Percentiles rank a stretch among this genome's conserved stretches.
Conservation (phyloP, 2,797 vertebrate species). For the Eurystomus glaucurus region DNA sequence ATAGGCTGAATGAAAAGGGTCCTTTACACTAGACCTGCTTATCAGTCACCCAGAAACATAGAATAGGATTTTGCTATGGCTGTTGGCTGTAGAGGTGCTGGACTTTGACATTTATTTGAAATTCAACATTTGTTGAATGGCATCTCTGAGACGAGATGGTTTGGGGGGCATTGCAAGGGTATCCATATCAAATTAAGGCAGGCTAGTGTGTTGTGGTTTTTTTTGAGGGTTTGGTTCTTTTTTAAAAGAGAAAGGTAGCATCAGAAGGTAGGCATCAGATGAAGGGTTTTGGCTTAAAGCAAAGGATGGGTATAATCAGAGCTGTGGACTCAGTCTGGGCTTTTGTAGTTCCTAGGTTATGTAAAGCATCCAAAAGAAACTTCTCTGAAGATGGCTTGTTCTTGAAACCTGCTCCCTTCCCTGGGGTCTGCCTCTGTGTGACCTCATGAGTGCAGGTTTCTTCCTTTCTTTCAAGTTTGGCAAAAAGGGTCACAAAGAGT, state of each 20-base stretch:
- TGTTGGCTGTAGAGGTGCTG: neutral
- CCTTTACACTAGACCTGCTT: neutral
- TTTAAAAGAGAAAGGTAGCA: neutral
- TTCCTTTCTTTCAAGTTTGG: neutral
- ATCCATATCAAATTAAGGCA: neutral
- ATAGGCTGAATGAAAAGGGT: neutral
- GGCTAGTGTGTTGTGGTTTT: neutral
- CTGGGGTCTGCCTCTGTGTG: neutral
- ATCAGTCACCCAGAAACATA: neutral
- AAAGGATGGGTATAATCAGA: neutral
- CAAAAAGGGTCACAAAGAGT: neutral
- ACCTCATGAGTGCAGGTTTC: neutral
- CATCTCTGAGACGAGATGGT: neutral
- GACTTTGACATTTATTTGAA: neutral
- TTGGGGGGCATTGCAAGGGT: neutral
- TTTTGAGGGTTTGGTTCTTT: neutral
- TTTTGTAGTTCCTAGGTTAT: neutral
- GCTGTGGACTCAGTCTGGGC: neutral
- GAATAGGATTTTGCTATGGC: neutral
- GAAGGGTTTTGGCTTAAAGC: neutral
- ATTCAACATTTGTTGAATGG: neutral
- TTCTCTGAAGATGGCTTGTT: neutral
- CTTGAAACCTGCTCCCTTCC: neutral
- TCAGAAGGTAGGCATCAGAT: neutral
- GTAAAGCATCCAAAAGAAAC: neutral